These are phyloP conservation scores for Peromyscus melanophrys DNA, from an alignment of 2,797 vertebrate species.

Conservation along the genomic window DNA sequence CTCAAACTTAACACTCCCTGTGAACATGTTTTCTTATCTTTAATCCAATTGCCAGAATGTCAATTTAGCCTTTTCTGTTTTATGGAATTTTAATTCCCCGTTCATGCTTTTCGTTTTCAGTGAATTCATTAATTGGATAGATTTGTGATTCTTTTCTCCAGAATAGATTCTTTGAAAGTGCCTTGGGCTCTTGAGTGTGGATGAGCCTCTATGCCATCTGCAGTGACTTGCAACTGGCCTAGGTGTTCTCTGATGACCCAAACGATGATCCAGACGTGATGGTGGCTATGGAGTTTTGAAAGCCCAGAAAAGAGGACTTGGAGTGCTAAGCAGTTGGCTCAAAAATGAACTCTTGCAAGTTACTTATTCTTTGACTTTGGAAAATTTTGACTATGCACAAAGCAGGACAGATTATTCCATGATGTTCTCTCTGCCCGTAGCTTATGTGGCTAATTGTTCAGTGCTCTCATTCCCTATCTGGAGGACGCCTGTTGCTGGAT, in stretches of 20 bases:
- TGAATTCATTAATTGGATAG: neutral
- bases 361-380: neutral
- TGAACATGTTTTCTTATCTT: neutral
- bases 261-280: neutral
- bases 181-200: neutral
- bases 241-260: neutral
- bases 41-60: neutral
- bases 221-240: neutral
- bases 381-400: neutral
- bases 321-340: neutral
- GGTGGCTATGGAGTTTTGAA: neutral
- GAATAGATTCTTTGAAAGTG: neutral
- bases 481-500: no score
- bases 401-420: neutral
- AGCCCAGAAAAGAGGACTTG: neutral
- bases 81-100: neutral
- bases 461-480: no score
- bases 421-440: neutral
- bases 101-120: neutral
- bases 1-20: neutral
- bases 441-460: neutral
- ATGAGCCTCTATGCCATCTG: neutral
- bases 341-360: slow-evolving; percentile 18
- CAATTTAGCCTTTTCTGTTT: neutral
- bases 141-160: slow-evolving; percentile 1